phyloP scores from a whole-genome alignment of 1,140 invertebrate genomes.

The Brachionus calyciflorus region DNA sequence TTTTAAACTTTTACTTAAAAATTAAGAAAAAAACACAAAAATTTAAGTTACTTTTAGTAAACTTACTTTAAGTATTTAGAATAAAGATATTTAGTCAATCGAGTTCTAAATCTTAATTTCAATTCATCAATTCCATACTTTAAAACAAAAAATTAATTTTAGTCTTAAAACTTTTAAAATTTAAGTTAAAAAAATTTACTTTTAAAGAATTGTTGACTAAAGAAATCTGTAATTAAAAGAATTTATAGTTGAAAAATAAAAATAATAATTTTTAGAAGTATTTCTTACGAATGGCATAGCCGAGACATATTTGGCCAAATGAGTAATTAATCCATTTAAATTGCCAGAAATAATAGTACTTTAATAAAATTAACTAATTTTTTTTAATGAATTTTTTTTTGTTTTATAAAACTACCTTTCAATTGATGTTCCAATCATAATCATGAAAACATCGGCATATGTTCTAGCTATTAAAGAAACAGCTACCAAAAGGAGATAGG shows the following conservation, averaged over 20 bases:
- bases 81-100: constrained; percentile 80
- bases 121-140: constrained; percentile 85
- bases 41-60: neutral
- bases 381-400: neutral
- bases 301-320: constrained; percentile 73
- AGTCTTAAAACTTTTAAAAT: neutral
- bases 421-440: constrained; percentile 83
- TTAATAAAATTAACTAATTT: constrained; percentile 60
- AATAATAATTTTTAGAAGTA: constrained; percentile 50
- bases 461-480: constrained; percentile 77
- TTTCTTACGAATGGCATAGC: constrained; percentile 75
- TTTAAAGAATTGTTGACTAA: constrained; percentile 87
- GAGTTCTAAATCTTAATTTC: constrained; percentile 82
- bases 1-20: no score
- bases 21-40: no score
- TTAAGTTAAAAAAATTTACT: constrained; percentile 56
- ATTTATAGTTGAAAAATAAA: constrained; percentile 66
- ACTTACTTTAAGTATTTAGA: constrained; percentile 85
- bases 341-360: constrained; percentile 89
- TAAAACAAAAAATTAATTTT: constrained; percentile 48
- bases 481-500: constrained; percentile 76
- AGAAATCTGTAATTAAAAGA: constrained; percentile 64
- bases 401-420: constrained; percentile 71
- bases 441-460: constrained; percentile 93
- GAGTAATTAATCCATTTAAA: constrained; percentile 70